Conservation (phyloP, 92 coral and sea anemone genomes). For the Porites evermanni region DNA sequence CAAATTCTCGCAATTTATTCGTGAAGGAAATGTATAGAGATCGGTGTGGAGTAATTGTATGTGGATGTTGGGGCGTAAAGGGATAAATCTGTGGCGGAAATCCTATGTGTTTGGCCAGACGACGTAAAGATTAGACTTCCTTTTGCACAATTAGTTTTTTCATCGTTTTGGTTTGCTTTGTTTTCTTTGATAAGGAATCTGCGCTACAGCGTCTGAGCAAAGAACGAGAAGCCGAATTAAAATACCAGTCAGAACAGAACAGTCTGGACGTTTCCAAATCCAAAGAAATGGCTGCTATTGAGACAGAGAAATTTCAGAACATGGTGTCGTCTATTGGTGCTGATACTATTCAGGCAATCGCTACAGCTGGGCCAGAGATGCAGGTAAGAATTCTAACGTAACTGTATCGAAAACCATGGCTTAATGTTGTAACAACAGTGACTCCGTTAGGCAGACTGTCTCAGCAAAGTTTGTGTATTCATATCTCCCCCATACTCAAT, state of each 20-base stretch:
- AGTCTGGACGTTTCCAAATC: slow-evolving; percentile 81
- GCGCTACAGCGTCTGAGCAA: slow-evolving; percentile 85
- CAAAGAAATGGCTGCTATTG: slow-evolving; percentile 85
- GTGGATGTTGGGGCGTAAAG: too few species aligned
- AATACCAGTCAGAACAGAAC: slow-evolving; percentile 76
- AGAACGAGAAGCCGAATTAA: slow-evolving; percentile 84
- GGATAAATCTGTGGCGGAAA: too few species aligned
- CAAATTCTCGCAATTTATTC: too few species aligned
- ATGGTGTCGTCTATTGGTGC: slow-evolving; percentile 98
- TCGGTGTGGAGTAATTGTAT: too few species aligned
- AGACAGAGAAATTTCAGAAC: slow-evolving; percentile 91
- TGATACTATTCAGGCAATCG: slow-evolving; percentile 97
- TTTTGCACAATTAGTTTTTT: too few species aligned
- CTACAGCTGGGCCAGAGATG: slow-evolving; percentile 99
- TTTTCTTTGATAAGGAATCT: slow-evolving; percentile 71
- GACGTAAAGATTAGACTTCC: too few species aligned
- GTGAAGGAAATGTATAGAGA: too few species aligned
- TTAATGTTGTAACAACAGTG: too few species aligned
- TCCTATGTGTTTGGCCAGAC: too few species aligned
- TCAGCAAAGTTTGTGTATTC: too few species aligned
- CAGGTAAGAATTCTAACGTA: slow-evolving; percentile 59
- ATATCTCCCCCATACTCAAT: too few species aligned
- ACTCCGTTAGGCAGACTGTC: too few species aligned
- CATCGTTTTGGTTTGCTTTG: neutral
- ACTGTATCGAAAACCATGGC: neutral